Evolutionary conservation across 2,797 vertebrate species (phyloP).

Genomic region (Liparis tanakae): DNA sequence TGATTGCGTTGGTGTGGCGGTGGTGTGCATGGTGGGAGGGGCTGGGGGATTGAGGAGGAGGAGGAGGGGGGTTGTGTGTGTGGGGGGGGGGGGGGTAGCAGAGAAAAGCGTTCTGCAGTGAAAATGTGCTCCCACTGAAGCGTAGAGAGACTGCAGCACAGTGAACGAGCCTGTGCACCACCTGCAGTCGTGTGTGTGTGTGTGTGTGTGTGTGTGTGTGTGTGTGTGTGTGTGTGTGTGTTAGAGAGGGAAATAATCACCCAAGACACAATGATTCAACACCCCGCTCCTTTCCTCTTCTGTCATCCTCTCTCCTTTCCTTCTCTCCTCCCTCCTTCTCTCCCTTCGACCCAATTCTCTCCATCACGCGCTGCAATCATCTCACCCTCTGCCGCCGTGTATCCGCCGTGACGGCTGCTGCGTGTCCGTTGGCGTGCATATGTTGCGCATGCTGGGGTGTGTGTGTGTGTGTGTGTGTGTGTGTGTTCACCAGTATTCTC

Average conservation of each 20-base stretch:
- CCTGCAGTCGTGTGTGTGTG: slow-evolving; percentile 73
- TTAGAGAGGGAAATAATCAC: slow-evolving; percentile 71
- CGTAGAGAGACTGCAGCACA: slow-evolving; percentile 86
- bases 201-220: slow-evolving; percentile 31
- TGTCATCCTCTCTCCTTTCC: slow-evolving; percentile 53
- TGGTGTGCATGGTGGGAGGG: slow-evolving; percentile 61
- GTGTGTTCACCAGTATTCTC: slow-evolving; percentile 42
- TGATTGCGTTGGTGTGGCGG: slow-evolving; percentile 75
- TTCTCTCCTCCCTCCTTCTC: slow-evolving; percentile 57
- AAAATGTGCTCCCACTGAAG: slow-evolving; percentile 85
- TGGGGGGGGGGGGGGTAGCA: slow-evolving; percentile 44
- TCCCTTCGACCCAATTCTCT: slow-evolving; percentile 74
- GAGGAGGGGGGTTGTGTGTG: slow-evolving; percentile 6
- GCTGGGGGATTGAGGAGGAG: slow-evolving; percentile 23
- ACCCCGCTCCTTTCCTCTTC: slow-evolving; percentile 61
- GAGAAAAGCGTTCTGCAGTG: slow-evolving; percentile 81
- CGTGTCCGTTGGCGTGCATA: slow-evolving; percentile 27
- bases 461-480: slow-evolving; percentile 18
- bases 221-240: no score
- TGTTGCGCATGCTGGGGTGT: slow-evolving; percentile 37
- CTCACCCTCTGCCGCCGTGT: slow-evolving; percentile 56
- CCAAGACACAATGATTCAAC: slow-evolving; percentile 79
- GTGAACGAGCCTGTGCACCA: slow-evolving; percentile 79
- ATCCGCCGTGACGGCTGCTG: slow-evolving; percentile 57
- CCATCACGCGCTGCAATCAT: slow-evolving; percentile 59